Evolutionary conservation across 2,888 invertebrate genomes (phyloP).

Genomic region (Cataglyphis rosenhaueri): DNA sequence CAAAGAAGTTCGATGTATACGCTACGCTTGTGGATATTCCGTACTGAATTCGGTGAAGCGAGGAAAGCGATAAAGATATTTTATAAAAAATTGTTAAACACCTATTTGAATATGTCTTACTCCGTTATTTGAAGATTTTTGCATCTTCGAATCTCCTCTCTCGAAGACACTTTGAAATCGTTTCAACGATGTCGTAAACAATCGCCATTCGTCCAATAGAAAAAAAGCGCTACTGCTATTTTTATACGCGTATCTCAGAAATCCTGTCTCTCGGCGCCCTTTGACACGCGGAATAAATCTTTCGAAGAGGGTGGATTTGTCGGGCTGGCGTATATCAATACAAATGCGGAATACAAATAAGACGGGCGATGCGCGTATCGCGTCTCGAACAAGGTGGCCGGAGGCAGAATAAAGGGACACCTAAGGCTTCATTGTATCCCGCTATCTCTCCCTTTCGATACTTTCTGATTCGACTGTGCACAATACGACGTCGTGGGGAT

Average conservation of each 20-base stretch:
- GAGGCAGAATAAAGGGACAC: background rate
- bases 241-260: background rate
- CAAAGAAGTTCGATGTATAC: slow-evolving; percentile 7
- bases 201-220: slow-evolving; percentile 18
- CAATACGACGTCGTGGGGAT: slow-evolving; percentile 32
- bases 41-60: slow-evolving; percentile 10
- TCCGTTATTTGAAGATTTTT: slow-evolving; percentile 1
- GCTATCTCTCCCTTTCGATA: slow-evolving; percentile 29
- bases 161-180: background rate
- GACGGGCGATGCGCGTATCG: slow-evolving; percentile 6
- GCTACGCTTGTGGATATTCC: background rate
- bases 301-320: slow-evolving; percentile 37
- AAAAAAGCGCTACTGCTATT: background rate
- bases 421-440: slow-evolving; percentile 34
- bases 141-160: background rate
- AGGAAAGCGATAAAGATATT: slow-evolving; percentile 20
- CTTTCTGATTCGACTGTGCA: slow-evolving; percentile 28
- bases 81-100: slow-evolving; percentile 27
- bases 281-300: slow-evolving; percentile 43
- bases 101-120: slow-evolving; percentile 1
- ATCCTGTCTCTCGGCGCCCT: slow-evolving; percentile 6
- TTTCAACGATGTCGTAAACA: slow-evolving; percentile 25
- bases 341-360: slow-evolving; percentile 43
- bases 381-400: background rate
- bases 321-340: slow-evolving; percentile 45